These are phyloP conservation scores for Sminthurides bifidus DNA, from an alignment of 1,140 invertebrate species.

Conservation along the genomic window DNA sequence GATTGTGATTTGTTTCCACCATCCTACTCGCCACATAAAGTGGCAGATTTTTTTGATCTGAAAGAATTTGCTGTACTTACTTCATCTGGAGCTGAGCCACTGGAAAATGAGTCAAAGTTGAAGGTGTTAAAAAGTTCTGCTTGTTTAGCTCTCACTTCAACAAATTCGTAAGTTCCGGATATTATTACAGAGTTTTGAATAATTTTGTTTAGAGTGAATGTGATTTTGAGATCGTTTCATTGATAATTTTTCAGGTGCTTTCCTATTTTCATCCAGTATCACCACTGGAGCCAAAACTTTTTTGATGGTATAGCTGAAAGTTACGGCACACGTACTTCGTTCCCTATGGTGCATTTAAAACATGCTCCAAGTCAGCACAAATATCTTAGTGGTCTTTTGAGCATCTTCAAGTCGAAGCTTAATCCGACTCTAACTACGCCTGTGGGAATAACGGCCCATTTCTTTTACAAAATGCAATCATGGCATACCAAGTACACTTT, in stretches of 20 bases:
- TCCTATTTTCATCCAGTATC: slow-evolving; percentile 75
- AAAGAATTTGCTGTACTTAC: slow-evolving; percentile 69
- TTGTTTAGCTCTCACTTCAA: slow-evolving; percentile 69
- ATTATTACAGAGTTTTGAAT: slow-evolving; percentile 1
- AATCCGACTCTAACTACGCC: slow-evolving; percentile 47
- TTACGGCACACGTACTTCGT: slow-evolving; percentile 58
- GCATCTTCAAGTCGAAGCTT: slow-evolving; percentile 67
- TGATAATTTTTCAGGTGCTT: slow-evolving; percentile 49
- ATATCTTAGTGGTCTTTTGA: slow-evolving; percentile 61
- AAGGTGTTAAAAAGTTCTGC: slow-evolving; percentile 76
- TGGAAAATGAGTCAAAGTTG: slow-evolving; percentile 63
- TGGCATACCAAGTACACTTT: slow-evolving; percentile 49
- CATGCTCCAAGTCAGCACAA: slow-evolving; percentile 65
- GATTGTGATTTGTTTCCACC: slow-evolving; percentile 14
- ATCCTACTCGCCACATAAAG: slow-evolving; percentile 39
- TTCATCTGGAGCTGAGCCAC: slow-evolving; percentile 44
- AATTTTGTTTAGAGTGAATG: no score
- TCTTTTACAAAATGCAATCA: slow-evolving; percentile 67
- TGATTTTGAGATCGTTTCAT: no score
- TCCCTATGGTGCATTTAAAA: slow-evolving; percentile 78
- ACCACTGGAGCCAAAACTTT: slow-evolving; percentile 71
- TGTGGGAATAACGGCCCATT: slow-evolving; percentile 62
- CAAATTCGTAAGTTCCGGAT: slow-evolving; percentile 47
- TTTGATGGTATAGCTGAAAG: slow-evolving; percentile 58
- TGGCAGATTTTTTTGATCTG: slow-evolving; percentile 65